These are phyloP conservation scores for Rutpela maculata DNA, from an alignment of 2,888 invertebrate species.

Conservation along the genomic window DNA sequence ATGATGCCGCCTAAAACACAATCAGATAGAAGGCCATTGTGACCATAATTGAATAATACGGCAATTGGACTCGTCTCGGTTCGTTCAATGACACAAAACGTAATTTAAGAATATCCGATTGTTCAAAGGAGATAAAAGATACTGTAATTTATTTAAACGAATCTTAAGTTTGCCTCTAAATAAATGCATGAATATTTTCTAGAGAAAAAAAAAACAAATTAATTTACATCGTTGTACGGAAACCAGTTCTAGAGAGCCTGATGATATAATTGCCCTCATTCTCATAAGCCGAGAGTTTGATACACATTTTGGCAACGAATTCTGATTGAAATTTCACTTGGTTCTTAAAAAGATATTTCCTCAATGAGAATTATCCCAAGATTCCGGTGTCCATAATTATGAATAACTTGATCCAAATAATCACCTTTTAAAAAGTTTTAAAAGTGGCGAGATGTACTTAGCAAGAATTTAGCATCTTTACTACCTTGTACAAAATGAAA, in stretches of 20 bases:
- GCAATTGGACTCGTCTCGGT: conserved; percentile 31
- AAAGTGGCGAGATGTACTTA: too few relatives aligned
- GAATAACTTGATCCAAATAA: background rate
- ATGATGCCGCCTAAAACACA: conserved; percentile 7
- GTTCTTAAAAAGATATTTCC: background rate
- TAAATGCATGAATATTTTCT: background rate
- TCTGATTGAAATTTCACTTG: background rate
- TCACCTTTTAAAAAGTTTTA: background rate
- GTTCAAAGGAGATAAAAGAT: conserved; percentile 12
- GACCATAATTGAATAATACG: conserved; percentile 33
- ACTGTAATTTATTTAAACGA: conserved; percentile 9
- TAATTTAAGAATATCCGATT: conserved; percentile 31
- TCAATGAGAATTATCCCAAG: background rate
- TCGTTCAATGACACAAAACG: conserved; percentile 38
- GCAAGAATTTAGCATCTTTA: background rate
- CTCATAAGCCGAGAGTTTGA: background rate
- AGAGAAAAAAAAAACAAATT: background rate
- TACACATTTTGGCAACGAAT: background rate
- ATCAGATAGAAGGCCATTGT: conserved; percentile 24
- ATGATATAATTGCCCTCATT: background rate
- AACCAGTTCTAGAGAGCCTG: background rate
- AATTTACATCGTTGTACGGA: conserved; percentile 9
- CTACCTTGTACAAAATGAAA: background rate
- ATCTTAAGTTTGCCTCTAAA: conserved; percentile 7
- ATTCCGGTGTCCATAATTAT: background rate